Evolutionary conservation across 2,113 vertebrate species (phyloP).

Genomic region (Tylochromis polylepis): DNA sequence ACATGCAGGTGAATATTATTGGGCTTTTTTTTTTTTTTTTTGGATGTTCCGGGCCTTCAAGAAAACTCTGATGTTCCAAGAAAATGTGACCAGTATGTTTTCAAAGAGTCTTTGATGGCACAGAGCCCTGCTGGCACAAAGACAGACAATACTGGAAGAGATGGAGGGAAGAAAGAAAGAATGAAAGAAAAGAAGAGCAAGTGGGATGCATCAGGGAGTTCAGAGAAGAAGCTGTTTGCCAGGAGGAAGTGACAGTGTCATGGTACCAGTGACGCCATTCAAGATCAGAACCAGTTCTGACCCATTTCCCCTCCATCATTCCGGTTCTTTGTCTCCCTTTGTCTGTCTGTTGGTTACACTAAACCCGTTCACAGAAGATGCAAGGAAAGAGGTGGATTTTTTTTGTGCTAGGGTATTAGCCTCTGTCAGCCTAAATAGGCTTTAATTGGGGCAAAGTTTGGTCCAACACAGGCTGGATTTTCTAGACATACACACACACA

Average conservation of each 20-base stretch:
- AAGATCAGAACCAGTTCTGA: constrained; percentile 28
- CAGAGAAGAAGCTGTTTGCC: constrained; percentile 1
- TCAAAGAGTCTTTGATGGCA: background rate
- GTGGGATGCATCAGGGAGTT: constrained; percentile 6
- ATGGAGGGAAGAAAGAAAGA: background rate
- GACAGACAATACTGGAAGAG: background rate
- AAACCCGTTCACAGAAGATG: background rate
- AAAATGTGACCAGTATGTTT: background rate
- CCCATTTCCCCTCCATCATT: constrained; percentile 37
- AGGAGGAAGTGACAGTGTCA: constrained; percentile 39
- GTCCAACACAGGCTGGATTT: constrained; percentile 9
- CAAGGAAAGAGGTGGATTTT: constrained; percentile 5
- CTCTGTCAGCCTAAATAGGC: constrained; percentile 32
- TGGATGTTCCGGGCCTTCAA: background rate
- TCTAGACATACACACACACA: background rate
- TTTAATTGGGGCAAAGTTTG: constrained; percentile 39
- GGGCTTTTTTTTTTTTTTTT: background rate
- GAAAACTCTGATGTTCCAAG: background rate
- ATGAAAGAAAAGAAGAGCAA: background rate
- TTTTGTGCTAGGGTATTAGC: constrained; percentile 14
- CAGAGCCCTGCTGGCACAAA: background rate
- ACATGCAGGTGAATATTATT: background rate
- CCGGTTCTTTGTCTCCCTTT: constrained; percentile 23
- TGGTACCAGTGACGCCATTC: constrained; percentile 12
- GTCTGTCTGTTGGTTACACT: background rate